Conservation (phyloP, 1,140 invertebrate species). For the Drosophila triauraria region DNA sequence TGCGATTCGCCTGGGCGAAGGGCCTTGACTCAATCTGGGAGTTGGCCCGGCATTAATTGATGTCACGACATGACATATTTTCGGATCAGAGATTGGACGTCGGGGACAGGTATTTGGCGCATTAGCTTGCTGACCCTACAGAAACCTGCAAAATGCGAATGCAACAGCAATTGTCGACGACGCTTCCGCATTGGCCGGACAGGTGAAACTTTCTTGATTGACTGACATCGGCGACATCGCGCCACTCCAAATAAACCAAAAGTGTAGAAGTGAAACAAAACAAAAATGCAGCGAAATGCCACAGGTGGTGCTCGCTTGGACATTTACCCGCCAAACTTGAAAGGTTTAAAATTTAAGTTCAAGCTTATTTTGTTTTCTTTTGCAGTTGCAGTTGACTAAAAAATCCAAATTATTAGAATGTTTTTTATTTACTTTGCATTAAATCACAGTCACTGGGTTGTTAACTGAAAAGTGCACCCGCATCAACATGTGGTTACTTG, state of each 20-base stretch:
- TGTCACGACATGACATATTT: constrained; percentile 27
- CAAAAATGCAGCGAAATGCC: constrained; percentile 3
- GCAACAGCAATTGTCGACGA: constrained; percentile 21
- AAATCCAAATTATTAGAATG: too few relatives aligned
- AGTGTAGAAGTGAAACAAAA: constrained; percentile 5
- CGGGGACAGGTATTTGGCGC: constrained; percentile 37
- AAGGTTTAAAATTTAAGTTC: too few relatives aligned
- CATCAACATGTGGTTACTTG: constrained; percentile 28
- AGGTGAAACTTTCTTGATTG: constrained; percentile 49
- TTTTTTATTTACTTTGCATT: background rate
- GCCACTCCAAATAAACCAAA: constrained; percentile 15
- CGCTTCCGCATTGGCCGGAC: constrained; percentile 48
- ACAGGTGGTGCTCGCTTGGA: background rate
- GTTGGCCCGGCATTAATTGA: constrained; percentile 19
- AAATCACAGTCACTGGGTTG: too few relatives aligned
- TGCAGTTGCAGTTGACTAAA: too few relatives aligned
- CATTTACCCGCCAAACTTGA: too few relatives aligned
- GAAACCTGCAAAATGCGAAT: constrained; percentile 43
- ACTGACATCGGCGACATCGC: constrained; percentile 38
- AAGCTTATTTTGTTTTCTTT: too few relatives aligned
- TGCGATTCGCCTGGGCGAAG: constrained; percentile 7
- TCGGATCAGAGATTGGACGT: constrained; percentile 3
- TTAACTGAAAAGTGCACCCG: constrained; percentile 3
- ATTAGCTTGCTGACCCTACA: constrained; percentile 40
- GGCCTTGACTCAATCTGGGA: constrained; percentile 4